These are phyloP conservation scores for Montipora foliosa DNA, from an alignment of 64 coral and sea anemone genomes.

Conservation along the genomic window DNA sequence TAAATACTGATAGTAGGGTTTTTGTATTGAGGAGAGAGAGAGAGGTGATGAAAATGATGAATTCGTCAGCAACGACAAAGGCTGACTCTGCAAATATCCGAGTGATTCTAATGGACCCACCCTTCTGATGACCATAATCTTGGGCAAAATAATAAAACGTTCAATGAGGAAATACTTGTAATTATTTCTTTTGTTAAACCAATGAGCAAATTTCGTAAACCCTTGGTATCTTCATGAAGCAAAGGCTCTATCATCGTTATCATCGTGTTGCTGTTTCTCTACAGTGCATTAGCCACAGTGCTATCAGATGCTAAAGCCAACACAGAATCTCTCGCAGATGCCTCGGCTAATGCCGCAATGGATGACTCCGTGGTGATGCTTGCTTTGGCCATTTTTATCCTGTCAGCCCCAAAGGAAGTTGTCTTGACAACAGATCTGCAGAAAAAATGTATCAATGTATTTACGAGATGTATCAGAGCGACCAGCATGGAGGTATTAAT, in stretches of 20 bases:
- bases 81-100: too few species aligned
- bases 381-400: slow-evolving; percentile 87
- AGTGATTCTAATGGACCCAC: too few species aligned
- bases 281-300: slow-evolving; percentile 84
- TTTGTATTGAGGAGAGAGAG: too few species aligned
- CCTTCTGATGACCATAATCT: too few species aligned
- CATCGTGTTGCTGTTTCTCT: background rate
- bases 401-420: slow-evolving; percentile 90
- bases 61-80: too few species aligned
- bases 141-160: too few species aligned
- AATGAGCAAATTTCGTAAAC: too few species aligned
- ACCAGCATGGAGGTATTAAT: slow-evolving; percentile 52
- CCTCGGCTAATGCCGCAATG: slow-evolving; percentile 19
- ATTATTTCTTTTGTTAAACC: too few species aligned
- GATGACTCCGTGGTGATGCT: slow-evolving; percentile 89
- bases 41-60: too few species aligned
- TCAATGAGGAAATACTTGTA: too few species aligned
- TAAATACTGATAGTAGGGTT: too few species aligned
- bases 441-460: slow-evolving; percentile 84
- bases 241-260: background rate
- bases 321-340: slow-evolving; percentile 13
- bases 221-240: background rate
- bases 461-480: slow-evolving; percentile 84
- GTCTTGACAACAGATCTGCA: slow-evolving; percentile 79
- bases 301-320: slow-evolving; percentile 68